phyloP scores from a whole-genome alignment of 53 echinoderm and acorn worm species.

The Echinarachnius parma region DNA sequence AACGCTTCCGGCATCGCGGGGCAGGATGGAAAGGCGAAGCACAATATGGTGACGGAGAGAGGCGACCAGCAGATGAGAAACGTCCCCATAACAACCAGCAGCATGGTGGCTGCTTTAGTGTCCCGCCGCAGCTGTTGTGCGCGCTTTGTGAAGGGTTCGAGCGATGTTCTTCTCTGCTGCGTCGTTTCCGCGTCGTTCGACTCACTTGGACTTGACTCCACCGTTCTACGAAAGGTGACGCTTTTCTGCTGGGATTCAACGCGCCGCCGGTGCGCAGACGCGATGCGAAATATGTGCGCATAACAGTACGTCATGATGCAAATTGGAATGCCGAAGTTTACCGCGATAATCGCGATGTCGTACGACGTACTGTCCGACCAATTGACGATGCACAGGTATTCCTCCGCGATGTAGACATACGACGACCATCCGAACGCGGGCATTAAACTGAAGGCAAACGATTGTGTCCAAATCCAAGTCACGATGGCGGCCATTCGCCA shows the following conservation, averaged over 20 bases:
- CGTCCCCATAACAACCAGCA: slow-evolving; percentile 77
- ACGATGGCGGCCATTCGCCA: slow-evolving; percentile 41
- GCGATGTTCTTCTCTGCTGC: not conserved
- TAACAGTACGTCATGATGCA: slow-evolving; percentile 68
- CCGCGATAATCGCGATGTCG: slow-evolving; percentile 40
- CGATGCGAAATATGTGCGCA: slow-evolving; percentile 66
- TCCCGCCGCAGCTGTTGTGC: slow-evolving; percentile 63
- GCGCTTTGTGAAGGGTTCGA: slow-evolving; percentile 6
- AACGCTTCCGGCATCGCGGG: slow-evolving; percentile 51
- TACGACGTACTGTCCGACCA: slow-evolving; percentile 62
- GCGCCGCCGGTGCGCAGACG: slow-evolving; percentile 58
- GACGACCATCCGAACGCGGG: slow-evolving; percentile 62
- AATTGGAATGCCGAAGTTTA: slow-evolving; percentile 54
- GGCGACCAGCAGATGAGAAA: slow-evolving; percentile 86
- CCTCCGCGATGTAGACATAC: slow-evolving; percentile 57
- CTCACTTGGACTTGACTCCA: not conserved
- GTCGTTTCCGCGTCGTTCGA: not conserved
- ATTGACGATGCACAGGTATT: slow-evolving; percentile 69
- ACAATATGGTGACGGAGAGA: slow-evolving; percentile 53
- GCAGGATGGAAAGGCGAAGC: slow-evolving; percentile 49
- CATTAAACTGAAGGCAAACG: slow-evolving; percentile 51
- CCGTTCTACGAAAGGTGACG: no score
- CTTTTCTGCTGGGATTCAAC: slow-evolving; percentile 39
- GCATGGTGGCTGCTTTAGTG: slow-evolving; percentile 72
- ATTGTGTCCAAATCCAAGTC: slow-evolving; percentile 75